phyloP scores from a whole-genome alignment of 2,888 invertebrate genomes.

The Dioctria rufipes region DNA sequence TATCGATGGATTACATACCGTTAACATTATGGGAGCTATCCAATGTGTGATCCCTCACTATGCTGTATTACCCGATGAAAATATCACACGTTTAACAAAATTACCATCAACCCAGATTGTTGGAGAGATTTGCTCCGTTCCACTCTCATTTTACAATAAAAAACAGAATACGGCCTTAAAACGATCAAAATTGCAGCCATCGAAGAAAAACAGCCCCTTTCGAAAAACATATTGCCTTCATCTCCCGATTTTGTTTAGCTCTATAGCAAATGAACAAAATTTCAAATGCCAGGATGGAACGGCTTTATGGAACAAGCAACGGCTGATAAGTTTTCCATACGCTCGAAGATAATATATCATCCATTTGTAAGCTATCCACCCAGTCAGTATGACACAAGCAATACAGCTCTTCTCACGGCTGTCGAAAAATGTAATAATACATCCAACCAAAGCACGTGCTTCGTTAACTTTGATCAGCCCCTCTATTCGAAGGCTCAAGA shows the following conservation, averaged over 20 bases:
- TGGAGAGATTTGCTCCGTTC: constrained; percentile 13
- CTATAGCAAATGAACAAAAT: no score
- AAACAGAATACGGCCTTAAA: no score
- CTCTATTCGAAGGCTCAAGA: no score
- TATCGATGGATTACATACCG: no score
- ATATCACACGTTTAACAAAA: background rate
- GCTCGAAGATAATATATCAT: background rate
- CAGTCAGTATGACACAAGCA: background rate
- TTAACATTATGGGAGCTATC: constrained; percentile 61
- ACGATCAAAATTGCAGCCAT: no score
- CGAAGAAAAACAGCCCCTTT: no score
- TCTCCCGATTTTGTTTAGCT: no score
- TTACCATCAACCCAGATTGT: background rate
- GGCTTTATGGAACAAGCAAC: background rate
- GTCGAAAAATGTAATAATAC: background rate
- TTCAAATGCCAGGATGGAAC: background rate
- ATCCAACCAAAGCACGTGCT: background rate
- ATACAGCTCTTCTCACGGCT: background rate
- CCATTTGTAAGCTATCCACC: background rate
- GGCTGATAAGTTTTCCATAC: no score
- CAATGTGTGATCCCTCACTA: constrained; percentile 54
- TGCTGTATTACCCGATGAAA: background rate
- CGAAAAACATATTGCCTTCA: no score
- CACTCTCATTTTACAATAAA: no score
- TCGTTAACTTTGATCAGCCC: no score